phyloP scores from a whole-genome alignment of 1,140 invertebrate genomes.

The Drosophila trapezifrons region DNA sequence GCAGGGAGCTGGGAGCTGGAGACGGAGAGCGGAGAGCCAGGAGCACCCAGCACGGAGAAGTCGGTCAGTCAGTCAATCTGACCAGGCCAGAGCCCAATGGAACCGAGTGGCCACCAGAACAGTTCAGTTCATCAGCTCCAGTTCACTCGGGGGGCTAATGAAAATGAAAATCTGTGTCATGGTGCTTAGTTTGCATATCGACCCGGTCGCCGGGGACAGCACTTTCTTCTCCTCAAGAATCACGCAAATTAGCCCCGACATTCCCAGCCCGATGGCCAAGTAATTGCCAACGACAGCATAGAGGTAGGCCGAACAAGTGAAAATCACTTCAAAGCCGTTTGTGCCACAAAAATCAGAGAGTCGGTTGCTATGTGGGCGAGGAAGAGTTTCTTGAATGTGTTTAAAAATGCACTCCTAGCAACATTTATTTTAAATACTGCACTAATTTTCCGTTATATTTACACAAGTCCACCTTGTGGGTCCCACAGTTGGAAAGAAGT shows the following conservation, averaged over 20 bases:
- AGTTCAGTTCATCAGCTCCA: slow-evolving; percentile 39
- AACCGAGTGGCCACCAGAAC: neutral
- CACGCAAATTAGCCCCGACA: slow-evolving; percentile 59
- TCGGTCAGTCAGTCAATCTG: slow-evolving; percentile 47
- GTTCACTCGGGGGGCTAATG: slow-evolving; percentile 54
- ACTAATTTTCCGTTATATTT: neutral
- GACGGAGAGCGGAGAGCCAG: neutral
- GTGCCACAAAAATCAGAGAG: neutral
- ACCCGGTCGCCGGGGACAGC: slow-evolving; percentile 26
- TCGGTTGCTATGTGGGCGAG: neutral
- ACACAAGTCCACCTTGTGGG: neutral
- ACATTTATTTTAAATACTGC: too few relatives aligned
- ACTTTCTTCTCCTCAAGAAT: slow-evolving; percentile 42
- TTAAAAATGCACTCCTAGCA: too few relatives aligned
- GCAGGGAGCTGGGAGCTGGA: slow-evolving; percentile 16
- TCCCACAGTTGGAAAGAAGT: neutral
- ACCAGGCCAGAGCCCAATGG: neutral
- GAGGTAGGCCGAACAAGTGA: slow-evolving; percentile 21
- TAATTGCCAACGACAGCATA: slow-evolving; percentile 44
- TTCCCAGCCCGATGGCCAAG: slow-evolving; percentile 39
- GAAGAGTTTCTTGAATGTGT: neutral
- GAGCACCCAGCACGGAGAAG: slow-evolving; percentile 9
- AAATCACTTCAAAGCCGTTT: slow-evolving; percentile 36
- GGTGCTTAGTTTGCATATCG: slow-evolving; percentile 71
- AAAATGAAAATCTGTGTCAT: slow-evolving; percentile 80